Percentiles rank a stretch among this genome's conserved stretches.
Conservation (phyloP, 2,113 vertebrate species). For the Globicephala melas region DNA sequence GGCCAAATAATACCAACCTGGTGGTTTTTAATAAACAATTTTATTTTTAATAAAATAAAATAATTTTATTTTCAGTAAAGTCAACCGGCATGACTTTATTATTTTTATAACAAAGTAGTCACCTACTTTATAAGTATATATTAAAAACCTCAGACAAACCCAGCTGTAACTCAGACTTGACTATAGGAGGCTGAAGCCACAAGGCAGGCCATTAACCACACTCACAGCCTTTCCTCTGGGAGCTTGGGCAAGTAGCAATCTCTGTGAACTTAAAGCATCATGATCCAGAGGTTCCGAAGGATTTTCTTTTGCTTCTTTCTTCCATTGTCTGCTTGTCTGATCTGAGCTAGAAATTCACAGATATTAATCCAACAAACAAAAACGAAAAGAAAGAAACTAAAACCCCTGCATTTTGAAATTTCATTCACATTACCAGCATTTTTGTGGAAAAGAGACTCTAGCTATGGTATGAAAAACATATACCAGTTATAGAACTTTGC, state of each 20-base stretch:
- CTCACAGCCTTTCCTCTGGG: not conserved
- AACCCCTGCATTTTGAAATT: not conserved
- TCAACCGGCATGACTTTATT: not conserved
- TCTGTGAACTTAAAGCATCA: not conserved
- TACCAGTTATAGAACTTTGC: not conserved
- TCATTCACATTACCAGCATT: not conserved
- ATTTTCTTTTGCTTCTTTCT: not conserved
- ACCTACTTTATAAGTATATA: not conserved
- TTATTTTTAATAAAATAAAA: not conserved
- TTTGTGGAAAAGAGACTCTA: not conserved
- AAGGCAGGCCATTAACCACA: not conserved
- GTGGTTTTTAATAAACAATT: not conserved
- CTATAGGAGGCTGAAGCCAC: not conserved
- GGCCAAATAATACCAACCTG: not conserved
- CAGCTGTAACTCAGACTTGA: not conserved
- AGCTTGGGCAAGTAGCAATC: not conserved
- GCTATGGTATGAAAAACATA: not conserved
- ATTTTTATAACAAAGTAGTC: not conserved
- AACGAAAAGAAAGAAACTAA: not conserved
- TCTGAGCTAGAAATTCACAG: not conserved
- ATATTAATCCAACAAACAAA: not conserved
- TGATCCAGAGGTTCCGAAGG: not conserved
- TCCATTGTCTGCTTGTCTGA: not conserved
- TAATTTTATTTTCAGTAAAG: not conserved
- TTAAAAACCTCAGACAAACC: not conserved